Percentiles rank a stretch among this genome's conserved stretches.
Evolutionary conservation across 2,113 vertebrate species (phyloP).

Genomic region (Synodontis membranacea): DNA sequence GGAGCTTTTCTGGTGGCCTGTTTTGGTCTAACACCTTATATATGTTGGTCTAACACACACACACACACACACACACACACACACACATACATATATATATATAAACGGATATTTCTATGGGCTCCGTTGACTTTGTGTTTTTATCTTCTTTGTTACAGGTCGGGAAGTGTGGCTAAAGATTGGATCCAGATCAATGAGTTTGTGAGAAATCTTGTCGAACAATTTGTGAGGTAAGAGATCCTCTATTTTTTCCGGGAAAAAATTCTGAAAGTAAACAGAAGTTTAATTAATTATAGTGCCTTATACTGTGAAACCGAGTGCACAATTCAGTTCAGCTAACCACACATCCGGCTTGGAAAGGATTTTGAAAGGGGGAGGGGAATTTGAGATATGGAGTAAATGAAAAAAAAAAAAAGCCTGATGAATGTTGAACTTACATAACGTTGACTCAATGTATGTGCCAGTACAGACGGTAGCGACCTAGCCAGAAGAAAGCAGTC

Average conservation of each 20-base stretch:
- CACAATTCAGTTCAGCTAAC: constrained; percentile 26
- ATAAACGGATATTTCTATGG: not conserved
- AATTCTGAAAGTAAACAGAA: not conserved
- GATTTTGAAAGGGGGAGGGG: not conserved
- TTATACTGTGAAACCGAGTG: not conserved
- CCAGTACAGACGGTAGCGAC: constrained; percentile 78
- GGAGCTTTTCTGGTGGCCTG: not conserved
- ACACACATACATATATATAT: not conserved
- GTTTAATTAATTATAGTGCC: not conserved
- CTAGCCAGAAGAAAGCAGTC: constrained; percentile 76
- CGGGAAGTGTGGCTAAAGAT: constrained; percentile 83
- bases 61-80: too few species aligned
- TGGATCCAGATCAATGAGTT: constrained; percentile 90
- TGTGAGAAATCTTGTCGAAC: constrained; percentile 85
- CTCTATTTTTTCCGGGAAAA: not conserved
- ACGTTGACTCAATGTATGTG: constrained; percentile 71
- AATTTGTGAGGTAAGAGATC: constrained; percentile 86
- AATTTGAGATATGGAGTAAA: constrained; percentile 19
- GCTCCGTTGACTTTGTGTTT: not conserved
- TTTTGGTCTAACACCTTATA: not conserved
- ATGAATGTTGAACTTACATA: constrained; percentile 69
- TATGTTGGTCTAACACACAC: too few species aligned
- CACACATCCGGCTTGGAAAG: constrained; percentile 48
- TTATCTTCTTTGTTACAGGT: constrained; percentile 72
- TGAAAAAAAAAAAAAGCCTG: constrained; percentile 41